Conservation (phyloP, 2,888 invertebrate genomes). For the Melanchra persicariae region DNA sequence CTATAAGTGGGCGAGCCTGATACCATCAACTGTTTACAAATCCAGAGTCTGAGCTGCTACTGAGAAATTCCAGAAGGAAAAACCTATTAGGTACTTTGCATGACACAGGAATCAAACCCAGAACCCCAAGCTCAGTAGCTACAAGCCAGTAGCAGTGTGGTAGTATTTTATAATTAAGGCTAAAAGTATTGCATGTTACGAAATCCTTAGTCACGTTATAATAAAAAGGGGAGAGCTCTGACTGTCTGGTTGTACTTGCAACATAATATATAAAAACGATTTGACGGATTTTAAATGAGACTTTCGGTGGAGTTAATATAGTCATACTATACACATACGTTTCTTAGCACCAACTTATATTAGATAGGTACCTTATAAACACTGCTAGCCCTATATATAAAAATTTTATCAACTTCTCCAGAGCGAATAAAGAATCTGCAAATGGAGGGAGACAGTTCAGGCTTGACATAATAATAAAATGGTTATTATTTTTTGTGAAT, state of each 20-base stretch:
- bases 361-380: too few relatives aligned
- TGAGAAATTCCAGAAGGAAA: neutral
- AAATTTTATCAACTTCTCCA: too few relatives aligned
- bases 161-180: conserved; percentile 17
- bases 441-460: too few relatives aligned
- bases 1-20: neutral
- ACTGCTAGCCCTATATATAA: too few relatives aligned
- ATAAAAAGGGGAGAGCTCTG: conserved; percentile 13
- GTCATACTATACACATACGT: neutral
- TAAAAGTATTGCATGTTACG: conserved; percentile 21
- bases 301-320: neutral
- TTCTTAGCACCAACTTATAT: neutral
- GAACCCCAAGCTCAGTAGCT: neutral
- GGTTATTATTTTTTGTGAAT: too few relatives aligned
- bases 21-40: too few relatives aligned
- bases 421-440: too few relatives aligned
- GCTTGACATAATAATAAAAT: too few relatives aligned
- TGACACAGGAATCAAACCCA: neutral
- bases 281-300: conserved; percentile 8
- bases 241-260: neutral
- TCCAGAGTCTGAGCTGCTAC: neutral
- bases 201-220: conserved; percentile 34
- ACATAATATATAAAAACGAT: conserved; percentile 6
- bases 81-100: neutral
- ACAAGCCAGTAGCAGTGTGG: too few relatives aligned